Conservation (phyloP, 2,888 invertebrate genomes). For the Crepidodera aurea region DNA sequence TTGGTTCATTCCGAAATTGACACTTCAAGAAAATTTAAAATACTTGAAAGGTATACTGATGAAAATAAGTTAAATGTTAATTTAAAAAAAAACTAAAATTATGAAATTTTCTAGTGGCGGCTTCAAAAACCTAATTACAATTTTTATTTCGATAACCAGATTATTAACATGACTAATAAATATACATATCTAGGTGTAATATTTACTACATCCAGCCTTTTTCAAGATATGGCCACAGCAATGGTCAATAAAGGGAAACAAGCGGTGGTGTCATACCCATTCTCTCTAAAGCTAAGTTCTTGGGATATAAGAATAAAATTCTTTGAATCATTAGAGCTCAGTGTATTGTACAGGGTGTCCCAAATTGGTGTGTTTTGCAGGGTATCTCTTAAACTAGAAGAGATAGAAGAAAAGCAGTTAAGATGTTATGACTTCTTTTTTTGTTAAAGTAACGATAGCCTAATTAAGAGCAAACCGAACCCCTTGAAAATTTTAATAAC, state of each 20-base stretch:
- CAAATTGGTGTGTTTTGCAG: too few species aligned
- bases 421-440: too few species aligned
- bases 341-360: not conserved
- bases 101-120: not conserved
- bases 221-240: too few species aligned
- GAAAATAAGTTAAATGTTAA: not conserved
- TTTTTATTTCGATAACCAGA: not conserved
- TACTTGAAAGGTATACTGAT: not conserved
- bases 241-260: not conserved
- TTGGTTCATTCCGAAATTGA: constrained; percentile 14
- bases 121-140: not conserved
- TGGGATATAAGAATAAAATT: constrained; percentile 7
- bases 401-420: too few species aligned
- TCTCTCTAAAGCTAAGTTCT: not conserved
- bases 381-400: too few species aligned
- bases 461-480: too few species aligned
- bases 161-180: not conserved
- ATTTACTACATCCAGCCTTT: too few species aligned
- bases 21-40: not conserved
- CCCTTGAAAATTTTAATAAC: too few species aligned
- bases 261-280: not conserved
- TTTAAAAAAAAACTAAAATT: not conserved
- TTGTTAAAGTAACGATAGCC: too few species aligned
- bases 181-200: too few species aligned
- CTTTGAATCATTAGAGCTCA: constrained; percentile 1